Evolutionary conservation across 2,888 invertebrate species (phyloP).

Genomic region (Orchestes rusci): DNA sequence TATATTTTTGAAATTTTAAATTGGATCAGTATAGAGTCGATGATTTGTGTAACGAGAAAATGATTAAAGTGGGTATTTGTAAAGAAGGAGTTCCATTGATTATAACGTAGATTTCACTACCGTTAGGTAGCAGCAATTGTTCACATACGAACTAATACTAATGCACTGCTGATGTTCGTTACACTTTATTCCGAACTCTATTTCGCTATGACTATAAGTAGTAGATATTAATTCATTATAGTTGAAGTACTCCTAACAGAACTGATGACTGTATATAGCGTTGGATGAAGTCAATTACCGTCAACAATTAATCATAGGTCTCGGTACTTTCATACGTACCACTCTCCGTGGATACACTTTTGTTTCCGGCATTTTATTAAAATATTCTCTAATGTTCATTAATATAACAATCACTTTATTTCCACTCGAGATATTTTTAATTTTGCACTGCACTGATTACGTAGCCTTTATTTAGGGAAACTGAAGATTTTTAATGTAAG

Average conservation of each 20-base stretch:
- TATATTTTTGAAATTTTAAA: no score
- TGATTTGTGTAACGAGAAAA: no score
- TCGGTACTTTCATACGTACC: conserved; percentile 13
- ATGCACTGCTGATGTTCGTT: conserved; percentile 1
- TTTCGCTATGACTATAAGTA: no score
- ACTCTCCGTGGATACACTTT: conserved; percentile 12
- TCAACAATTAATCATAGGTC: conserved; percentile 14
- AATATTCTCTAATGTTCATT: conserved; percentile 13
- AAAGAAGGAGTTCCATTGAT: no score
- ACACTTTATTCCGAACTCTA: neutral
- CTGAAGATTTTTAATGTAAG: no score
- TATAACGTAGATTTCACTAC: no score
- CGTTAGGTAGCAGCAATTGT: no score
- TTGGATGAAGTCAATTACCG: conserved; percentile 16
- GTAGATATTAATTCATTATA: conserved; percentile 11
- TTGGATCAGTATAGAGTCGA: no score
- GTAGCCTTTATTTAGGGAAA: no score
- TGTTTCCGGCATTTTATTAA: conserved; percentile 15
- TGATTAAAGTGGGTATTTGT: no score
- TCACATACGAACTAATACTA: no score
- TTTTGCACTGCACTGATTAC: conserved; percentile 14
- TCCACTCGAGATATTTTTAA: conserved; percentile 16
- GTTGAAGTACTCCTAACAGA: conserved; percentile 12
- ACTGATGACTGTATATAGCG: conserved; percentile 12
- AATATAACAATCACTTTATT: conserved; percentile 17